Evolutionary conservation across 2,113 vertebrate species (phyloP).

Genomic region (Sprattus sprattus): DNA sequence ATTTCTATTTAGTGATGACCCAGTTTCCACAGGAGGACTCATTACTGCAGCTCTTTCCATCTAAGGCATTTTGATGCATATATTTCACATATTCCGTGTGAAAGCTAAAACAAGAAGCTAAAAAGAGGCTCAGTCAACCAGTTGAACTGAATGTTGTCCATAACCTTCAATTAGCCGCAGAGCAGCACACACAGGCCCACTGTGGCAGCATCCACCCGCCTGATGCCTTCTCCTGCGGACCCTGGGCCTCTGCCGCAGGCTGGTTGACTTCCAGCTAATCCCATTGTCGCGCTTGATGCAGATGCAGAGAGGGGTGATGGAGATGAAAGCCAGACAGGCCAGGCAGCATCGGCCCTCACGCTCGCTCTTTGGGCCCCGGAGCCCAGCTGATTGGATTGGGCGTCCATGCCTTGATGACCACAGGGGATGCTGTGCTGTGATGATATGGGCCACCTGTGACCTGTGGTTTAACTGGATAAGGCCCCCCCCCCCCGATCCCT

Average conservation of each 20-base stretch:
- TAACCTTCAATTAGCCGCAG: not conserved
- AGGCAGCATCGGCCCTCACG: not conserved
- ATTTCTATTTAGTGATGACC: too few relatives aligned
- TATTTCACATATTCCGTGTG: not conserved
- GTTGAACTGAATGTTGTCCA: not conserved
- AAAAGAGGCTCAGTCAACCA: not conserved
- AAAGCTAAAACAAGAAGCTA: not conserved
- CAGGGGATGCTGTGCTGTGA: not conserved
- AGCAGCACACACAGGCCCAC: not conserved
- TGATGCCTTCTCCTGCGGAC: not conserved
- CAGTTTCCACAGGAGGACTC: too few relatives aligned
- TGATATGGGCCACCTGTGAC: slow-evolving; percentile 10
- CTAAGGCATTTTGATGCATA: too few relatives aligned
- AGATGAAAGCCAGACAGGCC: not conserved
- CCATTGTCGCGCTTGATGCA: not conserved
- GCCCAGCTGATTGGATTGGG: slow-evolving; percentile 7
- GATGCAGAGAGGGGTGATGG: not conserved
- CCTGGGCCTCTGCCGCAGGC: not conserved
- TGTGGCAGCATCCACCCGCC: not conserved
- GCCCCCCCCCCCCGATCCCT: not conserved
- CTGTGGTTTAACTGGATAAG: not conserved
- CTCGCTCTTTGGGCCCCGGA: not conserved
- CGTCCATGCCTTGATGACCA: not conserved
- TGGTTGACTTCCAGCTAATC: not conserved
- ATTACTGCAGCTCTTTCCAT: too few relatives aligned